Evolutionary conservation across 1,140 invertebrate species (phyloP).

Genomic region (Oreohelix idahoensis): DNA sequence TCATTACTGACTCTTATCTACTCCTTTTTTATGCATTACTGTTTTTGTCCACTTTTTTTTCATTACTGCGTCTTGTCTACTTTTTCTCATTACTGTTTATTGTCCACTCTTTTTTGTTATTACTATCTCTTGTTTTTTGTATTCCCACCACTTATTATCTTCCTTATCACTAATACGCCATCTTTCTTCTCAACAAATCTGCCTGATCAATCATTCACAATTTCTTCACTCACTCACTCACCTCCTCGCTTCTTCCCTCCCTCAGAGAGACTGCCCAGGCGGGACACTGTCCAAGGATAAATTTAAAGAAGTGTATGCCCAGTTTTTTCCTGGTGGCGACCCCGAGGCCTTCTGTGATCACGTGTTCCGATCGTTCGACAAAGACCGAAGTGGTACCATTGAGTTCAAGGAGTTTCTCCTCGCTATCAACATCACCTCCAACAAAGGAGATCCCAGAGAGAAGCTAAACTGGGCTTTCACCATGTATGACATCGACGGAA

Average conservation of each 20-base stretch:
- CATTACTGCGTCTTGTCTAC: too few relatives aligned
- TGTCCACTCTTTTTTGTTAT: too few relatives aligned
- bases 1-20: too few relatives aligned
- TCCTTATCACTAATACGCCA: neutral
- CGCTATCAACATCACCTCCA: slow-evolving; percentile 96
- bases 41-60: too few relatives aligned
- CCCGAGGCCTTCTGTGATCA: slow-evolving; percentile 99
- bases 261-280: slow-evolving; percentile 99
- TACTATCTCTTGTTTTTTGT: too few relatives aligned
- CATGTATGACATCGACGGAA: slow-evolving; percentile 97
- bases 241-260: slow-evolving; percentile 67
- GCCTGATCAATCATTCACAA: neutral
- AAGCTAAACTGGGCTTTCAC: slow-evolving; percentile 99
- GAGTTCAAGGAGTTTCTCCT: slow-evolving; percentile 73
- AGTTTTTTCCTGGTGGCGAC: slow-evolving; percentile 95
- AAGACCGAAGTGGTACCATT: slow-evolving; percentile 90
- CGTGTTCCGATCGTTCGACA: slow-evolving; percentile 99
- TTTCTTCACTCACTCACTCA: neutral
- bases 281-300: slow-evolving; percentile 96
- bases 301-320: slow-evolving; percentile 98
- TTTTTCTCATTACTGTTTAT: too few relatives aligned
- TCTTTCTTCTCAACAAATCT: neutral
- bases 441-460: slow-evolving; percentile 96
- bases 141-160: neutral
- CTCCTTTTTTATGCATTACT: too few relatives aligned